Conservation (phyloP, 2,797 vertebrate genomes). For the Microcaecilia unicolor region DNA sequence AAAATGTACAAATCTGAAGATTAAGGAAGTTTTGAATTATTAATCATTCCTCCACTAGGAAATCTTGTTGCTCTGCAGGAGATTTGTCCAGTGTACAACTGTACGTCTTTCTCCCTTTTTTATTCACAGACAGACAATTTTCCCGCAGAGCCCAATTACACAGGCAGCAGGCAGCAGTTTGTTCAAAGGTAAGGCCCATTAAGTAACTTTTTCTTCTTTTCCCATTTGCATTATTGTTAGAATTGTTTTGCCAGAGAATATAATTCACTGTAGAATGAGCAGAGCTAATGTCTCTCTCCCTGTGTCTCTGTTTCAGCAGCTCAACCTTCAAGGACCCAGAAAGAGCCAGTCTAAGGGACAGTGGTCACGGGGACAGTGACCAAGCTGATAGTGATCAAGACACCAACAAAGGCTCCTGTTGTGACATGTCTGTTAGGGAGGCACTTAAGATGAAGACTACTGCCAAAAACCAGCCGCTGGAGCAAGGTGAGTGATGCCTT, state of each 20-base stretch:
- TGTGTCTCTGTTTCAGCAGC: constrained; percentile 64
- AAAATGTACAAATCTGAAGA: constrained; percentile 73
- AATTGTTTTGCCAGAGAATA: constrained; percentile 59
- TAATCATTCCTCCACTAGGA: constrained; percentile 79
- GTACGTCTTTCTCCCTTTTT: constrained; percentile 66
- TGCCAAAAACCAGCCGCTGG: constrained; percentile 83
- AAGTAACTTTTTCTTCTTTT: constrained; percentile 70
- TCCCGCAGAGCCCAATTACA: constrained; percentile 99
- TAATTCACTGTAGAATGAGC: constrained; percentile 45
- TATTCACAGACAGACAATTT: constrained; percentile 98
- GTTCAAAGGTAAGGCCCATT: constrained; percentile 97
- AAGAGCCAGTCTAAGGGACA: constrained; percentile 96
- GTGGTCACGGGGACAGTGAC: constrained; percentile 97
- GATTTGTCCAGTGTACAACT: constrained; percentile 69
- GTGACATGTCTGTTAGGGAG: constrained; percentile 98
- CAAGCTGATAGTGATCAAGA: constrained; percentile 99
- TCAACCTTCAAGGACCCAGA: constrained; percentile 98
- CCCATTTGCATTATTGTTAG: constrained; percentile 61
- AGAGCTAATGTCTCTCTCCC: constrained; percentile 50
- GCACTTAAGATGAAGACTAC: constrained; percentile 96
- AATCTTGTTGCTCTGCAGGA: constrained; percentile 79
- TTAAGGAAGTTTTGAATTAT: constrained; percentile 74
- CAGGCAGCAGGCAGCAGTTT: constrained; percentile 99
- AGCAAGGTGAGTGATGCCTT: constrained; percentile 84
- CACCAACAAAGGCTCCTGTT: constrained; percentile 99